Percentiles rank a stretch among this genome's conserved stretches.
Conservation (phyloP, 2,113 vertebrate genomes). For the Terrapene triunguis region DNA sequence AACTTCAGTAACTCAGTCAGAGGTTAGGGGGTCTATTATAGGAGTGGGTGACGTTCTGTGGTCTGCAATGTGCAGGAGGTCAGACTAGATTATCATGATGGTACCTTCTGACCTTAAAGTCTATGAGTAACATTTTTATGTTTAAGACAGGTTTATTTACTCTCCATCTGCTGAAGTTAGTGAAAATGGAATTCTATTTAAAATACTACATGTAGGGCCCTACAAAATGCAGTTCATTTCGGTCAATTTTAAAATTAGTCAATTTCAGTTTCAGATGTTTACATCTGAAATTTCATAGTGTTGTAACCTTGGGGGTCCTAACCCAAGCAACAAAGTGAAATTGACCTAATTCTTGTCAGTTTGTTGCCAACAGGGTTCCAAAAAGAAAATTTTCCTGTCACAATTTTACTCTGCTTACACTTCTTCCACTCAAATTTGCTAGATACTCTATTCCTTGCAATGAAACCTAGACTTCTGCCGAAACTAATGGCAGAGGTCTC, state of each 20-base stretch:
- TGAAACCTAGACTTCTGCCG: neutral
- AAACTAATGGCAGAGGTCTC: neutral
- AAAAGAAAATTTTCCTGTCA: neutral
- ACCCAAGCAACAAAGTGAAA: neutral
- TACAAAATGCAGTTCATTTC: no score
- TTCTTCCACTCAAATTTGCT: neutral
- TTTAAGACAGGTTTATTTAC: constrained; percentile 1
- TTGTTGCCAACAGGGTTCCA: neutral
- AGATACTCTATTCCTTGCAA: neutral
- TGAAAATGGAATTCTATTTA: constrained; percentile 49
- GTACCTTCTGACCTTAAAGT: neutral
- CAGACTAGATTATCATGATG: neutral
- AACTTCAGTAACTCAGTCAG: neutral
- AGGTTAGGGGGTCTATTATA: neutral
- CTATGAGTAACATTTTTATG: constrained; percentile 7
- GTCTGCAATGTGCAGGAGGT: neutral
- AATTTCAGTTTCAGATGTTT: no score
- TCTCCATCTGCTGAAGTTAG: constrained; percentile 16
- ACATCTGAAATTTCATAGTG: no score
- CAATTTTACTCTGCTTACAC: neutral
- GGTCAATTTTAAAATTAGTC: no score
- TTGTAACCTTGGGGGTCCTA: no score
- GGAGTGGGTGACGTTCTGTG: neutral
- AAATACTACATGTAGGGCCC: neutral
- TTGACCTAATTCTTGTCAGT: neutral